Evolutionary conservation across 2,888 invertebrate genomes (phyloP).

Genomic region (Heliconius charithonia): DNA sequence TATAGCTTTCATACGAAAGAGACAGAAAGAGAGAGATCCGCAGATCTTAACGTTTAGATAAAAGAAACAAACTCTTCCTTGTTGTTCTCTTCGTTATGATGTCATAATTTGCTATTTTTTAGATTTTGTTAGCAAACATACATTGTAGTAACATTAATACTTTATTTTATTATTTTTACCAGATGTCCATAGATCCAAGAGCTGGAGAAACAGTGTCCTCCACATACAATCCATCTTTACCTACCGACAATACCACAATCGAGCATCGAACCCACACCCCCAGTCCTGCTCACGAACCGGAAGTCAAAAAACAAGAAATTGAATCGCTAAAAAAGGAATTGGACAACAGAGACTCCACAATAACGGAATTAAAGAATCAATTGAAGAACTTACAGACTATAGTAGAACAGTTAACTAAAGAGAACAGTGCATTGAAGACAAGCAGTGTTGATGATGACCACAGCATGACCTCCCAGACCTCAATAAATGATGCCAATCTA

Average conservation of each 20-base stretch:
- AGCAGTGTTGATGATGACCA: slow-evolving; percentile 77
- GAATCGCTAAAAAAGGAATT: slow-evolving; percentile 81
- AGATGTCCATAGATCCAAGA: slow-evolving; percentile 67
- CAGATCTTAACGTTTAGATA: too few species aligned
- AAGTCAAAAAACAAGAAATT: slow-evolving; percentile 60
- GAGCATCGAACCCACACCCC: slow-evolving; percentile 57
- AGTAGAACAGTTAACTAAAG: slow-evolving; percentile 90
- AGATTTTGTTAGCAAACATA: not conserved
- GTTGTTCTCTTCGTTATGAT: too few species aligned
- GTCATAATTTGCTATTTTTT: too few species aligned
- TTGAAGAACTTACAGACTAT: slow-evolving; percentile 85
- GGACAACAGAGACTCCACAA: slow-evolving; percentile 85
- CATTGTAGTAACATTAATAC: not conserved
- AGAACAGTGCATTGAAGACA: slow-evolving; percentile 89
- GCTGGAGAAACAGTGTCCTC: slow-evolving; percentile 72
- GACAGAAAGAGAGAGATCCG: too few species aligned
- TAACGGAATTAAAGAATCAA: slow-evolving; percentile 86
- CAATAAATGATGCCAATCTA: slow-evolving; percentile 65
- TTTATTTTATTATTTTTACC: slow-evolving; percentile 32
- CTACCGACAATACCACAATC: slow-evolving; percentile 61
- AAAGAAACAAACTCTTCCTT: too few species aligned
- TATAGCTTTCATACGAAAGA: too few species aligned
- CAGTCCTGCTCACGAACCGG: slow-evolving; percentile 48
- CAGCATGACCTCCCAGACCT: slow-evolving; percentile 71
- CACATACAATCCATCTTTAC: slow-evolving; percentile 71